Evolutionary conservation across 2,113 vertebrate genomes (phyloP), one percentile per base, ranked within the genome.

Genomic region (Anoura caudifer): DNA sequence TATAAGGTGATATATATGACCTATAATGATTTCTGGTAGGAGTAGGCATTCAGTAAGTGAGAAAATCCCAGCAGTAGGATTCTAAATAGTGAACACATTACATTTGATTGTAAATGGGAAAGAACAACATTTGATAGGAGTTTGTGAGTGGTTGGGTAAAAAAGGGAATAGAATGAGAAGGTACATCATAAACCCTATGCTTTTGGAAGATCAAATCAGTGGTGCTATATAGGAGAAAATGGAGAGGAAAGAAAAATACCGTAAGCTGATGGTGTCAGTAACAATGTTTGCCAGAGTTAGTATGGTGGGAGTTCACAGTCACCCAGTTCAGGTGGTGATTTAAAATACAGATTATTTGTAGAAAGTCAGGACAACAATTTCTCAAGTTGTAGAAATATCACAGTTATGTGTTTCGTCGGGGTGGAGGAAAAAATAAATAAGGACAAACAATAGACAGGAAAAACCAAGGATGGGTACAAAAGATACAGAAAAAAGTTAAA

Each of bases 51-150:
- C 50, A 80, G 70, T 87, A 88, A 93, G 52, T 82, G 38, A 93
- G 12, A 81, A 87, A 87, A 65, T 31, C 28, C 33, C 38, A 67
- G 79, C 91, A 45, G 26, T 36, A 38, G 17, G 28, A 7, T 82
- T 80, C 82, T 36, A 76, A 86, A 76, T 88, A 47, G 45, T 54
- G 94, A 85, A 92, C 54, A 65, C 26, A 94, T 88, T 85, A 16
- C 13, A 28, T 31, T 84, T 87, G 11, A 47, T 65, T 26, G 16
- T 47, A 70, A 87, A 26, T 56, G 3, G 26, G n/a, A 47, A 15
- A 50, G 13, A 97, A 83, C 2, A 69, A 61, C 3, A 79, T 80
- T 38, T 50, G 7, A 52, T 7, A 45, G 4, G 8, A 56, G 16
- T 56, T 43, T 79, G 7, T 41, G 22, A 79, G 16, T 26, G 12